Percentiles rank a stretch among this genome's conserved stretches.
Evolutionary conservation across 2,888 invertebrate genomes (phyloP).

Genomic region (Cheiracanthium punctorium): DNA sequence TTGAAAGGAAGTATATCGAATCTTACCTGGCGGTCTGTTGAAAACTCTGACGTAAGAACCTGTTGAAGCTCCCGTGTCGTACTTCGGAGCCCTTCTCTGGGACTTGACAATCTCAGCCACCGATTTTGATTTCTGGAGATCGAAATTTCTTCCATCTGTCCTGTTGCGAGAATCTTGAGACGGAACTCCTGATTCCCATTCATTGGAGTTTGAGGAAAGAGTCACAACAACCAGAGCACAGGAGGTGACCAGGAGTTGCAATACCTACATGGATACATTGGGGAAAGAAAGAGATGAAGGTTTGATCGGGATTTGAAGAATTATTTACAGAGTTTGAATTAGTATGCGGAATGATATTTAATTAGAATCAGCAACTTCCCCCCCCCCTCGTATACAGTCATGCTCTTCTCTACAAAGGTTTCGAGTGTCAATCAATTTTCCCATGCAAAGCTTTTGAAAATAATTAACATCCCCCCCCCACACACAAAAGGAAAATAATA

Average conservation of each 20-base stretch:
- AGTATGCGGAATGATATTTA: too few relatives aligned
- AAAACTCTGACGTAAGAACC: slow-evolving; percentile 57
- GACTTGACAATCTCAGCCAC: slow-evolving; percentile 19
- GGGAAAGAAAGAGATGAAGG: too few relatives aligned
- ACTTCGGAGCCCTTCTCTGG: slow-evolving; percentile 38
- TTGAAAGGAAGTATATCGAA: too few relatives aligned
- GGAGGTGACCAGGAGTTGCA: neutral
- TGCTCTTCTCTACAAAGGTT: too few relatives aligned
- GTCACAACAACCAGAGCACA: neutral
- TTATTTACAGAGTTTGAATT: too few relatives aligned
- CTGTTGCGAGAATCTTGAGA: neutral
- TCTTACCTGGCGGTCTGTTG: slow-evolving; percentile 50
- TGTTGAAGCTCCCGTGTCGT: slow-evolving; percentile 30
- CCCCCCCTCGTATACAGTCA: too few relatives aligned
- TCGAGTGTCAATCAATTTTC: too few relatives aligned
- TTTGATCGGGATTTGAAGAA: too few relatives aligned
- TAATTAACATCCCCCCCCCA: too few relatives aligned
- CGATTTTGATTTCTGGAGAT: neutral
- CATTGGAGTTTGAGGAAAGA: neutral
- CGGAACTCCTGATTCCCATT: neutral
- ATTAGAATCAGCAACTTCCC: too few relatives aligned
- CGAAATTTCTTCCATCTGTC: neutral
- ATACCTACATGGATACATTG: neutral
- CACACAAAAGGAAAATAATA: too few relatives aligned
- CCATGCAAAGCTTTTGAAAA: too few relatives aligned